Evolutionary conservation across 2,113 vertebrate genomes (phyloP), one percentile per base, ranked within the genome.

Genomic region (Limnothrissa miodon): DNA sequence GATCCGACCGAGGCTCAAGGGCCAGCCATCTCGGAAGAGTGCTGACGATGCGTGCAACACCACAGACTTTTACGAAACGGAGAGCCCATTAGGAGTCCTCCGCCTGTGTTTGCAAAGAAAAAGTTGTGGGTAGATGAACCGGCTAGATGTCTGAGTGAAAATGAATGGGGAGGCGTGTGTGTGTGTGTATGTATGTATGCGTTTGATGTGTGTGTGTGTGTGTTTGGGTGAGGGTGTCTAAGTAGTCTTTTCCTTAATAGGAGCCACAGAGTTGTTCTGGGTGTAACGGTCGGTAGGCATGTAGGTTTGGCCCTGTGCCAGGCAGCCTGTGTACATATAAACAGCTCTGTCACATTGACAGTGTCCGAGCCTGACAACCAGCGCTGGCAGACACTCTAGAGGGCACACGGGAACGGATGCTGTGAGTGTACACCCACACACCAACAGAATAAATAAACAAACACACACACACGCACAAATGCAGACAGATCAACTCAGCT

Each of bases 311-410:
- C n/a, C 25, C n/a, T 2, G 1, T 11, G 66, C 29, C 33, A 13
- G 33, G 66, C 4, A 3, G 66, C 29, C 33, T 74, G 66, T 74
- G 11, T 74, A 74, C 66, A 74, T 74, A 74, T 74, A 74, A 74
- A 74, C 66, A 17, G 66, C 66, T 33, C 66, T 74, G 66, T 74
- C 66, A 74, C 66, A 36, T 36, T 15, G 66, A 74, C 29, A 74
- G 66, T 17, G 9, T 15, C 66, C 13, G 66, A 36, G 66, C 11
- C 66, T 33, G 66, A 36, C 66, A 17, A 17, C 29, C 66, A 13
- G 66, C 15, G 29, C 66, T 15, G 15, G 29, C 25, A 70, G 62
- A 25, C 62, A 29, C 62, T 70, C 62, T 29, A 70, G 62, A 70
- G 62, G 62, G n/a, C 33, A 56, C 29, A 29, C 66, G 5, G 66